phyloP scores from a whole-genome alignment of 2,797 vertebrate species.

The Cynodonichthys magdalenae region DNA sequence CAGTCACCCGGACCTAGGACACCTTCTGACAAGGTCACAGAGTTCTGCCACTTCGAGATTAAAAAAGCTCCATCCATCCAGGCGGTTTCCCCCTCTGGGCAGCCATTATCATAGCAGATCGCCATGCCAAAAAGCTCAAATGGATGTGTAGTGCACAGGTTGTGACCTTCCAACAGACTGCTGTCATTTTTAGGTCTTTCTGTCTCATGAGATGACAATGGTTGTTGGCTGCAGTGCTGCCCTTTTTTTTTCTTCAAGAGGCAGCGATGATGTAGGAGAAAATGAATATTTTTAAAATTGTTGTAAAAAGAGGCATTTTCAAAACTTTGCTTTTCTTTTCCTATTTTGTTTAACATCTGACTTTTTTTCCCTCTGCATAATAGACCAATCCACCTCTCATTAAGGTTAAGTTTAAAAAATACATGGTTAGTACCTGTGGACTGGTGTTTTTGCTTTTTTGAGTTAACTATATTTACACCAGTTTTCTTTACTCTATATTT shows the following conservation, averaged over 20 bases:
- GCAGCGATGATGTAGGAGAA: slow-evolving; percentile 2
- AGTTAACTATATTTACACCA: no score
- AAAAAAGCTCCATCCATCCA: slow-evolving; percentile 69
- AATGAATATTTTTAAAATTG: neutral
- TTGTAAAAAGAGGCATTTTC: no score
- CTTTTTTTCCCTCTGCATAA: neutral
- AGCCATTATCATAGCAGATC: slow-evolving; percentile 65
- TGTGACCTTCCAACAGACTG: slow-evolving; percentile 64
- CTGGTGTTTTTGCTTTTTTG: no score
- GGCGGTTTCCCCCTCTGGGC: slow-evolving; percentile 50
- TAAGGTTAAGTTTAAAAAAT: no score
- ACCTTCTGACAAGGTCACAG: slow-evolving; percentile 69
- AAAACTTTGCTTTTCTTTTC: neutral
- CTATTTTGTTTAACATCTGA: neutral
- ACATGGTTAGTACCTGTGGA: no score
- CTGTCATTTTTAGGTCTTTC: slow-evolving; percentile 53
- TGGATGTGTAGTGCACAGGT: slow-evolving; percentile 56
- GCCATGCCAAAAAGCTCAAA: slow-evolving; percentile 64
- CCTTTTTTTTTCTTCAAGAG: neutral
- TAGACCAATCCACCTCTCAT: no score
- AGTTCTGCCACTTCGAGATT: slow-evolving; percentile 70
- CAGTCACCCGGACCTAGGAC: slow-evolving; percentile 65
- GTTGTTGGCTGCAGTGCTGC: neutral
- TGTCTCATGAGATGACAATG: slow-evolving; percentile 24
- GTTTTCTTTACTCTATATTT: no score